Conservation (phyloP, 2,113 vertebrate species). For the Panurus biarmicus region DNA sequence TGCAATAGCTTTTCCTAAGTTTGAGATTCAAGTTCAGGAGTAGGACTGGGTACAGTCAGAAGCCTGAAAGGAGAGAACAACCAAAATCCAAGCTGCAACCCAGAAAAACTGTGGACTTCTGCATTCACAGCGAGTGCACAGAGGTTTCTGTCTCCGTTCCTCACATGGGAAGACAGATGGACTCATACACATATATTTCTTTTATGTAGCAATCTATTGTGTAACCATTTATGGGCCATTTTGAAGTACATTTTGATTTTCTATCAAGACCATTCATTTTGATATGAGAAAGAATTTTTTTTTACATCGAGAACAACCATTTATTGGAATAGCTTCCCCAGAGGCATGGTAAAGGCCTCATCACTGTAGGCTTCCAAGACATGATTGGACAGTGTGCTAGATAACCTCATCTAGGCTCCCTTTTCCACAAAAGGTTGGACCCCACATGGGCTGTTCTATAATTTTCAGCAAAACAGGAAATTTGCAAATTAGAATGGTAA, state of each 20-base stretch:
- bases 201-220: neutral
- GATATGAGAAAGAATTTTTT: neutral
- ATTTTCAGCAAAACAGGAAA: neutral
- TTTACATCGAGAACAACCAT: neutral
- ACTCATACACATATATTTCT: neutral
- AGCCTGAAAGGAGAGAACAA: neutral
- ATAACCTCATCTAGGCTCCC: neutral
- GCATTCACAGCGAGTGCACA: accelerated
- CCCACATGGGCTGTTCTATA: neutral
- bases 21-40: neutral
- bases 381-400: neutral
- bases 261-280: neutral
- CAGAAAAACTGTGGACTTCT: neutral
- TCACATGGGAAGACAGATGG: neutral
- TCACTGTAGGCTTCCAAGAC: neutral
- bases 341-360: neutral
- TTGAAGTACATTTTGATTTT: neutral
- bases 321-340: neutral
- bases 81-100: neutral
- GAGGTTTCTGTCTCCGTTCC: neutral
- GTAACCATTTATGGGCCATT: neutral
- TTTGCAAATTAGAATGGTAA: neutral
- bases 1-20: neutral
- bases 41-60: neutral
- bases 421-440: neutral